phyloP scores from a whole-genome alignment of 2,888 invertebrate species.

The Drosophila macrospina region DNA sequence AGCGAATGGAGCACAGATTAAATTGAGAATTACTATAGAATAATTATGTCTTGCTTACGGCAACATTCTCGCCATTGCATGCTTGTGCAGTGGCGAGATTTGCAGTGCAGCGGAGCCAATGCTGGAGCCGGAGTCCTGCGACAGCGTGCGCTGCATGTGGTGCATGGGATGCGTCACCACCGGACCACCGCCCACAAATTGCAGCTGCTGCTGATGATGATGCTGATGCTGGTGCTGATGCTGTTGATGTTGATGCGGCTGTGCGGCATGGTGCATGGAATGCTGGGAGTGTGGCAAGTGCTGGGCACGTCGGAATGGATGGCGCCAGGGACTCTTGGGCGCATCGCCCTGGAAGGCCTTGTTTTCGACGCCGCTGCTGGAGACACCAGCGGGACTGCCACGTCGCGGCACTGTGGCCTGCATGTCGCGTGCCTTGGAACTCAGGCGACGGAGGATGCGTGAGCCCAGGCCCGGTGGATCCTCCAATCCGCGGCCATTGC shows the following conservation, averaged over 20 bases:
- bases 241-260: slow-evolving; percentile 41
- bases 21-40: not conserved
- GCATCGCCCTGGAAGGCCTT: slow-evolving; percentile 89
- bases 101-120: slow-evolving; percentile 86
- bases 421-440: slow-evolving; percentile 89
- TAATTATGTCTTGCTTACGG: slow-evolving; percentile 79
- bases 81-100: slow-evolving; percentile 85
- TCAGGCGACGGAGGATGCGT: slow-evolving; percentile 90
- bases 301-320: slow-evolving; percentile 87
- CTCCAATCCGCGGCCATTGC: slow-evolving; percentile 87
- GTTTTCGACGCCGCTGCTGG: slow-evolving; percentile 88
- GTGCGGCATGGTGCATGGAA: slow-evolving; percentile 59
- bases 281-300: slow-evolving; percentile 63
- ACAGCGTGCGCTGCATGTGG: slow-evolving; percentile 87
- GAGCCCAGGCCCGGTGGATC: slow-evolving; percentile 88
- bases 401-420: slow-evolving; percentile 55
- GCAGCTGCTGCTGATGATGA: slow-evolving; percentile 70
- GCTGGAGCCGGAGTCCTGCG: slow-evolving; percentile 88
- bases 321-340: slow-evolving; percentile 92
- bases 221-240: slow-evolving; percentile 49
- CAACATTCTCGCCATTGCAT: slow-evolving; percentile 84
- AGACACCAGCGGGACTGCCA: slow-evolving; percentile 80
- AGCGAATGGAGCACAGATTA: not conserved
- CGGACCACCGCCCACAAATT: slow-evolving; percentile 67
- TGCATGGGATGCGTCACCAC: slow-evolving; percentile 74